Percentiles rank a stretch among this genome's conserved stretches.
Evolutionary conservation across 2,888 invertebrate species (phyloP).

Genomic region (Spodoptera littoralis): DNA sequence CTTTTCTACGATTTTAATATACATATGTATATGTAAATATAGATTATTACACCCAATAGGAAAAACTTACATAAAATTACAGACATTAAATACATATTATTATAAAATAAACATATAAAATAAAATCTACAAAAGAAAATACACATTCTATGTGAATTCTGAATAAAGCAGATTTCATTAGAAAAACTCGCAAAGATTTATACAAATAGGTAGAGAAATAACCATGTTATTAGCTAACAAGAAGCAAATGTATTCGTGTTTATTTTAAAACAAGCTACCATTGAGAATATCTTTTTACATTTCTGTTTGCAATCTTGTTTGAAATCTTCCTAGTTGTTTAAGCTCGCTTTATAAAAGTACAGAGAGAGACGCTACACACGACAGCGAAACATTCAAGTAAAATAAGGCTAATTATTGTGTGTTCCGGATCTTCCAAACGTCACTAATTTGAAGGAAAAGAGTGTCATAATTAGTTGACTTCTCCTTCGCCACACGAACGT

Average conservation of each 20-base stretch:
- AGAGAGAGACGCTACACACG: background rate
- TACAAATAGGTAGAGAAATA: conserved; percentile 25
- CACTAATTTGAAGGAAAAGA: conserved; percentile 63
- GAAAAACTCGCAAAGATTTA: conserved; percentile 15
- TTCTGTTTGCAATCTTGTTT: conserved; percentile 18
- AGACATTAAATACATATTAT: background rate
- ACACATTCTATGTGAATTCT: background rate
- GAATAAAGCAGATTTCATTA: conserved; percentile 8
- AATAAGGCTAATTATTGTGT: conserved; percentile 50
- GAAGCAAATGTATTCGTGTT: conserved; percentile 21
- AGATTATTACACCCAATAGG: no score
- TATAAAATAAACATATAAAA: background rate
- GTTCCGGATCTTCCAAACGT: conserved; percentile 44
- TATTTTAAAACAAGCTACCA: conserved; percentile 32
- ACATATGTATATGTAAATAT: no score
- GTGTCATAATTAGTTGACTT: conserved; percentile 73
- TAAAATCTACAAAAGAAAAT: background rate
- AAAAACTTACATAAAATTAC: no score
- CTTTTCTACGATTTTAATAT: no score
- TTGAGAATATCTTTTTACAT: conserved; percentile 23
- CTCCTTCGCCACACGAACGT: conserved; percentile 64
- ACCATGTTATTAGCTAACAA: conserved; percentile 23
- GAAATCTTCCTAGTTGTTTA: conserved; percentile 34
- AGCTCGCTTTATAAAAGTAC: conserved; percentile 17
- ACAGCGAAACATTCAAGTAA: conserved; percentile 28